Evolutionary conservation across 64 coral and sea anemone species (phyloP), one percentile per base, ranked within the genome.

Genomic region (Actinia tenebrosa): DNA sequence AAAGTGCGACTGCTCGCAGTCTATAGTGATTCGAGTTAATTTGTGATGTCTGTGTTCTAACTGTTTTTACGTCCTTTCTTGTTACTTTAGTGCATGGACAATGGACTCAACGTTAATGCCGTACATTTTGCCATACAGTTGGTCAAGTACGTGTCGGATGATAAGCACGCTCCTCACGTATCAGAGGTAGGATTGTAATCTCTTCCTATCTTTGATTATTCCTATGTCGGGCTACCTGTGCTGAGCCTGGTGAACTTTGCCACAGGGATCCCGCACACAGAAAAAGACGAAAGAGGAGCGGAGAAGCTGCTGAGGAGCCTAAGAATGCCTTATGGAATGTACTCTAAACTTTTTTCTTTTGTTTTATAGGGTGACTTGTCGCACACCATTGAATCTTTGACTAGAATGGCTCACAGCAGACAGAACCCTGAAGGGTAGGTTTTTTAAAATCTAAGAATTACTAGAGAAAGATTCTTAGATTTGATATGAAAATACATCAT

Each of bases 101-200:
- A 92, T 20, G 97, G 93, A 16, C 90, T 91, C 25, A 99, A 99
- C 26, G 46, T 99, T 20, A 77, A 84, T 54, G 93, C 90, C 19
- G 86, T 99, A 45, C 97, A 99, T 83, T 99, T 99, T 93, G 97
- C 93, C n/a, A 94, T 99, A 17, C 97, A 99, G 61, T 82, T 99
- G 52, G 93, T 89, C 42, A 99, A 99, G 42, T 95, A 92, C 30
- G 88, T 92, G 78, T 75, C 93, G 4, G 93, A 95, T 66, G 97
- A 99, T 20, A 95, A 99, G 45, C 97, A 99, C 87, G 89, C 86
- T 84, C 86, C 92, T 79, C 87, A 88, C 43, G 92, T 98, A 6
- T 91, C 95, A 58, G 92, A 98, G 89, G 95, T 98, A 94, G n/a
- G 88, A 4, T 62, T 46, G 22, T 8, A 52, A 14, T n/a, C 10